Percentiles rank a stretch among this genome's conserved stretches.
Conservation (phyloP, 2,113 vertebrate species). For the Mustelus asterias region DNA sequence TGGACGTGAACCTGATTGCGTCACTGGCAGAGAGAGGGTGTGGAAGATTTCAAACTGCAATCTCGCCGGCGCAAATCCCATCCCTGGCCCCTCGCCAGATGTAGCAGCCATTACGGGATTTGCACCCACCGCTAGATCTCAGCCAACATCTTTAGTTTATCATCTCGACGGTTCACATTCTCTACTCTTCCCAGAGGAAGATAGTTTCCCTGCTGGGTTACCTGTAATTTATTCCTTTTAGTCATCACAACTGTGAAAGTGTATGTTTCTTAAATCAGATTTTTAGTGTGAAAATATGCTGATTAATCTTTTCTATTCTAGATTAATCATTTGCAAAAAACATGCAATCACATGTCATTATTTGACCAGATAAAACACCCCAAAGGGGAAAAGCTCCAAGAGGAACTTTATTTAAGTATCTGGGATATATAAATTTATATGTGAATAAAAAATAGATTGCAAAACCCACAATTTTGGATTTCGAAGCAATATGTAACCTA, state of each 20-base stretch:
- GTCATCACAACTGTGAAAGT: not conserved
- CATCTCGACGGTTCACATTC: not conserved
- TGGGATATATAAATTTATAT: not conserved
- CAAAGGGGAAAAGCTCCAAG: not conserved
- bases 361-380: not conserved
- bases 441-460: not conserved
- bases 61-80: too few relatives aligned
- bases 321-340: not conserved
- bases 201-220: not conserved
- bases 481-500: not conserved
- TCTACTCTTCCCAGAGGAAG: not conserved
- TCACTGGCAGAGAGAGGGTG: too few relatives aligned
- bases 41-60: too few relatives aligned
- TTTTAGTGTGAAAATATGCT: not conserved
- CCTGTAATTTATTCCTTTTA: not conserved
- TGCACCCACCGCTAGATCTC: too few relatives aligned
- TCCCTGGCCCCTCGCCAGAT: too few relatives aligned
- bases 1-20: too few relatives aligned
- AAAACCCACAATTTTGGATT: not conserved
- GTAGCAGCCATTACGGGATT: too few relatives aligned
- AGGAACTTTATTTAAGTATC: not conserved
- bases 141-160: not conserved
- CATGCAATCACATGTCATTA: not conserved
- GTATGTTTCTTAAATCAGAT: not conserved
- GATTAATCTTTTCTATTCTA: not conserved